phyloP scores from a whole-genome alignment of 2,797 vertebrate genomes.

The Aldrovandia affinis region DNA sequence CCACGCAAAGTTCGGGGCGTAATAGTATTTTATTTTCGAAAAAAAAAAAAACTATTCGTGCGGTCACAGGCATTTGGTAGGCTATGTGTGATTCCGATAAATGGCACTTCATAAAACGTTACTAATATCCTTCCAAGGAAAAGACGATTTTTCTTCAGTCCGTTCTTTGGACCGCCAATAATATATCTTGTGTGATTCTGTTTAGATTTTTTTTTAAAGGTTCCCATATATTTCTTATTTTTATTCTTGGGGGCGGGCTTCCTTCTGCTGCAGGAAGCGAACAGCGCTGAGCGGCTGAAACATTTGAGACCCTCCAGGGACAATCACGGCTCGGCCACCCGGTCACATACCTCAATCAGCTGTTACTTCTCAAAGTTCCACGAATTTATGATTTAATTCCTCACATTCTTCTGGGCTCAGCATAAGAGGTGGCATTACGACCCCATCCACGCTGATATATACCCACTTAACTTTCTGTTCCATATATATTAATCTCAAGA shows the following conservation, averaged over 20 bases:
- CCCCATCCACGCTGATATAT: background rate
- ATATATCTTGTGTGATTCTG: background rate
- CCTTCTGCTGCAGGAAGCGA: background rate
- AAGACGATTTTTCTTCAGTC: background rate
- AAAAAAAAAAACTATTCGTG: background rate
- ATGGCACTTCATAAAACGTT: background rate
- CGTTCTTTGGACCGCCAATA: background rate
- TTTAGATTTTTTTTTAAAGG: no score
- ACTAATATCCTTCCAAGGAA: background rate
- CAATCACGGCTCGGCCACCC: background rate
- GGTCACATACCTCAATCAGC: conserved; percentile 53
- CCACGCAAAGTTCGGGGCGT: background rate
- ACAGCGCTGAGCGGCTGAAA: background rate
- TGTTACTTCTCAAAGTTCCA: conserved; percentile 49
- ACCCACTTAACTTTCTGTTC: background rate
- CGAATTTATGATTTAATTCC: conserved; percentile 49
- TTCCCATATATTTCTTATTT: no score
- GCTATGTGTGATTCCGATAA: background rate
- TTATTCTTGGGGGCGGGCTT: background rate
- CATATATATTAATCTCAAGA: background rate
- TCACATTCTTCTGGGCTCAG: conserved; percentile 48
- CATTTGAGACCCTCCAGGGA: background rate
- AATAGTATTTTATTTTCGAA: background rate
- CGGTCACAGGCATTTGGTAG: background rate
- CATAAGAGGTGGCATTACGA: background rate